Evolutionary conservation across 2,888 invertebrate genomes (phyloP), one percentile per base, ranked within the genome.

Genomic region (Listrodromus nycthemerus): DNA sequence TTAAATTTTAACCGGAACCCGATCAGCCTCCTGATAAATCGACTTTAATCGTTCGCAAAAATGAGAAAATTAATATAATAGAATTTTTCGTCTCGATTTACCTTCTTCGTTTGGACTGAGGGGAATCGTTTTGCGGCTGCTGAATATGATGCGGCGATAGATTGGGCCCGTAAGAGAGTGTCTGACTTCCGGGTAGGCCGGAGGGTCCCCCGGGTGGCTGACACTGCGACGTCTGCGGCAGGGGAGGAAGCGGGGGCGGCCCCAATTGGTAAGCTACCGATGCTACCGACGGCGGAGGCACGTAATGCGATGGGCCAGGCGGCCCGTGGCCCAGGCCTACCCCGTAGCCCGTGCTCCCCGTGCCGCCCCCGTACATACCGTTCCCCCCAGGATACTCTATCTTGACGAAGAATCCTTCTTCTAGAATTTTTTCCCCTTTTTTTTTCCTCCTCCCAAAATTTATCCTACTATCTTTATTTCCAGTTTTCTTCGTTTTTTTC

Each of bases 321-420:
- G 92, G 90, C 65, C 89, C 91, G 66, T 91, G 89, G 71, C 90
- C 92, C 87, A 91, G 86, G 86, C 92, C 92, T 80, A 92, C 89
- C 85, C 91, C 92, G 83, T 92, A 93, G 65, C 91, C 92, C 65
- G 91, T 87, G 84, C 90, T 89, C 50, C 91, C 92, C 88, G 92
- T 85, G 84, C 92, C 91, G 84, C 91, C 92, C 85, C 92, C 92
- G 91, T 92, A 92, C 92, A 92, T 92, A 80, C 90, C 91, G 82
- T 88, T 91, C 67, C 88, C 90, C 70, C 91, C 91, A 80, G 92
- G 91, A 88, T 92, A 92, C 91, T 92, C 92, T 92, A 92, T 92
- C 89, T 92, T 92, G 92, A 76, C 87, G 88, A 86, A 58, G 66
- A 67, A 74, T 65, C 63, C 73, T 63, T 45, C 50, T 52, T 37